A percentile compares a stretch with the other conserved stretches of the same genome.
These are phyloP conservation scores for Megamerina dolium DNA, from an alignment of 2,888 invertebrate genomes.

Conservation along the genomic window DNA sequence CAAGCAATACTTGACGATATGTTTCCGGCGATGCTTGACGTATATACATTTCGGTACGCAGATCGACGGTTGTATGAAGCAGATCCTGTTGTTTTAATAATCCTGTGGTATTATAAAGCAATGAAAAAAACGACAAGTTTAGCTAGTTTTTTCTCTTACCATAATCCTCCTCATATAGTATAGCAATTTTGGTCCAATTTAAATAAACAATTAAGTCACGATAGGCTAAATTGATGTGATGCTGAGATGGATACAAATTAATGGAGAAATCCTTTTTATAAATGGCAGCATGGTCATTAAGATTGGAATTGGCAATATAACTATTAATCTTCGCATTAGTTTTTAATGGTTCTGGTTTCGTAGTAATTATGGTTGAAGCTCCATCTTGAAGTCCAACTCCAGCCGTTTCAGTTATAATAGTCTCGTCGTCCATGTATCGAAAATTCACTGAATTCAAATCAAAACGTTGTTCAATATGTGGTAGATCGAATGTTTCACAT, in stretches of 20 bases:
- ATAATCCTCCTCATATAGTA: conserved; percentile 89
- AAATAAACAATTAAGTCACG: conserved; percentile 79
- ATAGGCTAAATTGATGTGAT: conserved; percentile 74
- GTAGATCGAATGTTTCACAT: conserved; percentile 83
- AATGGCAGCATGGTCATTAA: no score
- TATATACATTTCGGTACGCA: conserved; percentile 68
- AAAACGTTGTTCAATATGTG: conserved; percentile 74
- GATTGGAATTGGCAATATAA: no score
- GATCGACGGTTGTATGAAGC: conserved; percentile 58
- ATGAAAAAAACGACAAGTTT: no score
- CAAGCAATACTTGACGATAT: conserved; percentile 60
- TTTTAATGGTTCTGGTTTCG: no score
- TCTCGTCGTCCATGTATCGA: no score
- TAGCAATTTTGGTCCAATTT: conserved; percentile 89
- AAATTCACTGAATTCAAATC: conserved; percentile 60
- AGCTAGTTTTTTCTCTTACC: no score
- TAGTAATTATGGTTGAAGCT: no score
- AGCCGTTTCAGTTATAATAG: no score
- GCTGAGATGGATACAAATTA: conserved; percentile 81
- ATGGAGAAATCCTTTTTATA: conserved; percentile 64
- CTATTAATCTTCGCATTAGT: no score
- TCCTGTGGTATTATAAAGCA: conserved; percentile 49
- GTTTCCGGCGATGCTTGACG: conserved; percentile 65
- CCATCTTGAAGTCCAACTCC: no score
- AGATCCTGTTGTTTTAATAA: conserved; percentile 80